Percentiles rank a stretch among this genome's conserved stretches.
Conservation (phyloP, 2,888 invertebrate species). For the Eremobia ochroleuca region DNA sequence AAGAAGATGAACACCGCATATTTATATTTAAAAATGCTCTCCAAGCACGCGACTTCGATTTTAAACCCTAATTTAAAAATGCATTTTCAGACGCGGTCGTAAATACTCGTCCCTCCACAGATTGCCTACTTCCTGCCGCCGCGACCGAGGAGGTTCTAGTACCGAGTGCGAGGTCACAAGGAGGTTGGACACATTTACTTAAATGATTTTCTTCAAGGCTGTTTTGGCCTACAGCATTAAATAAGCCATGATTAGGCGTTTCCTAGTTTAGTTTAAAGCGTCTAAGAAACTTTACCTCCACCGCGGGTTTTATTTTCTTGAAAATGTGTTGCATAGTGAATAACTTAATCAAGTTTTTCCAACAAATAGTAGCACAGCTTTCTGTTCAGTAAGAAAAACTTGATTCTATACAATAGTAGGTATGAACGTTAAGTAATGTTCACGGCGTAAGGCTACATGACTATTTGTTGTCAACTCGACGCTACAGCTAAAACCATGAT, state of each 20-base stretch:
- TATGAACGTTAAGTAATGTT: no score
- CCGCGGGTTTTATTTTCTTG: neutral
- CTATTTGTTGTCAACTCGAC: no score
- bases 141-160: neutral
- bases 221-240: neutral
- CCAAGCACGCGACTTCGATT: constrained; percentile 5
- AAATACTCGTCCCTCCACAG: constrained; percentile 32
- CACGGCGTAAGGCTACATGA: no score
- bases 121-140: constrained; percentile 15
- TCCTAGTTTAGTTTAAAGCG: neutral
- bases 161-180: constrained; percentile 19
- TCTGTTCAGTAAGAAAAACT: no score
- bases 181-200: constrained; percentile 19
- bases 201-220: constrained; percentile 19
- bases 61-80: constrained; percentile 36
- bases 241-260: neutral
- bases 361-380: no score
- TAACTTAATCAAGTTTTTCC: no score
- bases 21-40: neutral
- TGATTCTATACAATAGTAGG: no score
- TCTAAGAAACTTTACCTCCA: neutral
- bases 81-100: constrained; percentile 25
- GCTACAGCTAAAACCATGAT: no score
- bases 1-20: neutral
- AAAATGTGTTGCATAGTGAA: neutral